A percentile compares a stretch with the other conserved stretches of the same genome.
These are phyloP conservation scores for Drosophila prosaltans DNA, from an alignment of 1,140 invertebrate genomes.

Conservation along the genomic window DNA sequence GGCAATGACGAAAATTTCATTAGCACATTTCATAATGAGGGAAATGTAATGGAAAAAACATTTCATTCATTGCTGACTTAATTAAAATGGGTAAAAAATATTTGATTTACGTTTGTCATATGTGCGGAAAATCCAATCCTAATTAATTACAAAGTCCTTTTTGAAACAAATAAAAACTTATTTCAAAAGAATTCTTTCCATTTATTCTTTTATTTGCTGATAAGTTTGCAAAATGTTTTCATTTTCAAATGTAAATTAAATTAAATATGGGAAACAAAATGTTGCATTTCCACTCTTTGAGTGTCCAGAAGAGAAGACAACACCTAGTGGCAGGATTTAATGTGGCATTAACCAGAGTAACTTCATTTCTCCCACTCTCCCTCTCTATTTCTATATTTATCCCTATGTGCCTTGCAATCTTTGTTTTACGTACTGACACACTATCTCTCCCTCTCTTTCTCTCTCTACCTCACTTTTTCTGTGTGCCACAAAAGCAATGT, in stretches of 20 bases:
- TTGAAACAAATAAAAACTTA: slow-evolving; percentile 25
- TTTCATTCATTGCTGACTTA: neutral
- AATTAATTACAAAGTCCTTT: slow-evolving; percentile 11
- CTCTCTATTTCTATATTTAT: slow-evolving; percentile 16
- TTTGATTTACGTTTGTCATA: neutral
- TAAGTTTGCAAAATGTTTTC: slow-evolving; percentile 34
- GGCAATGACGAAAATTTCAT: slow-evolving; percentile 36
- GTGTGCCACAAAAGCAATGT: slow-evolving; percentile 46
- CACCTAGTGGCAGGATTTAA: slow-evolving; percentile 31
- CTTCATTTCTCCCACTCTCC: neutral
- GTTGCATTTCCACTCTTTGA: slow-evolving; percentile 17
- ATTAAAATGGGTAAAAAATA: neutral
- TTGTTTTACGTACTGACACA: neutral
- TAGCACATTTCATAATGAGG: slow-evolving; percentile 35
- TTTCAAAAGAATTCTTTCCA: slow-evolving; percentile 43
- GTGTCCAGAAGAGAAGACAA: slow-evolving; percentile 18
- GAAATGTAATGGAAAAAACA: slow-evolving; percentile 38
- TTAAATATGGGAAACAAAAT: slow-evolving; percentile 29
- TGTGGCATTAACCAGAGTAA: slow-evolving; percentile 27
- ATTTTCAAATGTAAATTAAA: slow-evolving; percentile 37
- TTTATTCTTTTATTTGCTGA: slow-evolving; percentile 17
- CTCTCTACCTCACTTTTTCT: slow-evolving; percentile 12
- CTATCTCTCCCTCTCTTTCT: neutral
- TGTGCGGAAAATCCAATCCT: neutral
- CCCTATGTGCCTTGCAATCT: neutral